A percentile compares a stretch with the other conserved stretches of the same genome.
phyloP scores from a whole-genome alignment of 1,140 invertebrate genomes.

The Nasonia giraulti region DNA sequence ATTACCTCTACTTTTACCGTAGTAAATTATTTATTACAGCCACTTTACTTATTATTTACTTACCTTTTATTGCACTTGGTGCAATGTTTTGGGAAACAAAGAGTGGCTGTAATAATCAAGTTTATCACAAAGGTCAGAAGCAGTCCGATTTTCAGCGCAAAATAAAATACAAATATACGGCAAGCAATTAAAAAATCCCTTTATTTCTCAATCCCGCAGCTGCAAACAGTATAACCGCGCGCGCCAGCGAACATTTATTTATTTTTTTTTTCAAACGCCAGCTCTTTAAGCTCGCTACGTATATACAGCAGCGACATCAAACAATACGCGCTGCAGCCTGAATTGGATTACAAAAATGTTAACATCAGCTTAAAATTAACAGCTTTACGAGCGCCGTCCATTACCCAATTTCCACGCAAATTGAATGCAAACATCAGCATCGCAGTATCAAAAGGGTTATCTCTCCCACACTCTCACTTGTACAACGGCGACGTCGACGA shows the following conservation, averaged over 20 bases:
- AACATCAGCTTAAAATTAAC: not conserved
- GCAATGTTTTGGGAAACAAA: too few species aligned
- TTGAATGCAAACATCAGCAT: slow-evolving; percentile 1
- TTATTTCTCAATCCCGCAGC: not conserved
- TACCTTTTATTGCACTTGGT: too few species aligned
- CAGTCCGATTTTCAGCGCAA: too few species aligned
- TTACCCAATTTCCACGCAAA: slow-evolving; percentile 3
- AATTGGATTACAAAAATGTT: slow-evolving; percentile 5
- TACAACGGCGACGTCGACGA: not conserved
- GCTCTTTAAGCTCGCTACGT: not conserved
- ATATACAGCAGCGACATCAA: not conserved
- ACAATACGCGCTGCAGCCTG: not conserved
- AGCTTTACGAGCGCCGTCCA: not conserved
- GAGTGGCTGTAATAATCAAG: too few species aligned
- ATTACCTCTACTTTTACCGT: too few species aligned
- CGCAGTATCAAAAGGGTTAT: not conserved
- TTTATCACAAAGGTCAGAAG: too few species aligned
- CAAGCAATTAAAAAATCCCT: not conserved
- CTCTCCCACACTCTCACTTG: not conserved
- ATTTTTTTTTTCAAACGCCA: not conserved
- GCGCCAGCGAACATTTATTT: not conserved
- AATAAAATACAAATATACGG: too few species aligned
- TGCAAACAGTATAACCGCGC: too few species aligned
- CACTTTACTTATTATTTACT: too few species aligned
- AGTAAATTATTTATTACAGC: too few species aligned